Evolutionary conservation across 1,140 invertebrate genomes (phyloP), one percentile per base, ranked within the genome.

Genomic region (Drosophila bocki): DNA sequence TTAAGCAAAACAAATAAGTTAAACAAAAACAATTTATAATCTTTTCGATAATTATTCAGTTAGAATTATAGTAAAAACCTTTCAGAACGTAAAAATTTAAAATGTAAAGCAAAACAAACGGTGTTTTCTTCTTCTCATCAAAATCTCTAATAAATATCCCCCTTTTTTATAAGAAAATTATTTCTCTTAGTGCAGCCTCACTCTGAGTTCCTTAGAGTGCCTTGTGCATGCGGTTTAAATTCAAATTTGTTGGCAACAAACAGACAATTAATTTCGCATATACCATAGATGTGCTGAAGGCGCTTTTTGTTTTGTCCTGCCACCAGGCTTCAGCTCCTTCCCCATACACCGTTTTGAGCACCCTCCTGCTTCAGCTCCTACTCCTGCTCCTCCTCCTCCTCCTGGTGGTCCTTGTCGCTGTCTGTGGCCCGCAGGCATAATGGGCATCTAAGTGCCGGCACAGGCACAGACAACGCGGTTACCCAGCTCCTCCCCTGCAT

Each of bases 211-310:
- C 59, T 63, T 61, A 42, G 48, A 57, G 50, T 60, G 65, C 53
- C 56, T 62, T 84, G 63, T 84, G 67, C 72, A 80, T 88, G 85
- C 81, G 85, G 85, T 90, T 90, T 85, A 88, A 88, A 90, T 90
- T 90, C 86, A 90, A 90, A 90, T 90, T 90, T 91, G 82, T 88
- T 90, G 74, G 85, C 85, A 88, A 88, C 85, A 90, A 90, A 85
- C 82, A 82, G 81, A 90, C 85, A 90, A 90, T 90, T 90, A 90
- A 90, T 90, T 90, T 90, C 81, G 85, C 85, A 90, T 90, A 88
- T 90, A 75, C 70, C 67, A 74, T 83, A 75, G 71, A 87, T 77
- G 83, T 78, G 83, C 77, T 51, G 64, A 64, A 82, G 75, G 76
- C 78, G 70, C 78, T 65, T 79, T 78, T 67, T 71, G 75, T 71